Evolutionary conservation across 2,113 vertebrate genomes (phyloP).

Genomic region (Thalassarche chlororhynchos): DNA sequence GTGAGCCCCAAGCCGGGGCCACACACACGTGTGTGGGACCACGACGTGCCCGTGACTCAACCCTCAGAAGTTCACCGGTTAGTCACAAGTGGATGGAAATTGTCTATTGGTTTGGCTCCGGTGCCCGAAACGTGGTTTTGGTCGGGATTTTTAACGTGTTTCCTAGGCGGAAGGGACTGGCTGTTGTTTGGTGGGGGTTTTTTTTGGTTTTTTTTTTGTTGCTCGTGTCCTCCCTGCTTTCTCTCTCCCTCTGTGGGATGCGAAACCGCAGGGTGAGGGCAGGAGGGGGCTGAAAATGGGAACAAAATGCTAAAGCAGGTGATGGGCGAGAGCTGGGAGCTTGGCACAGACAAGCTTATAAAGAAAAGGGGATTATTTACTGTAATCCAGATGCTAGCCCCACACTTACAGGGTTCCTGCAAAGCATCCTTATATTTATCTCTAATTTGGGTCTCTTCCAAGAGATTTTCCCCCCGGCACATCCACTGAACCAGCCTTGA

Average conservation of each 20-base stretch:
- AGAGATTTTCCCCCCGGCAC: not conserved
- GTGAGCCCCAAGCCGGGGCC: rapidly evolving
- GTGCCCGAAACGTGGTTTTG: not conserved
- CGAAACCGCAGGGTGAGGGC: not conserved
- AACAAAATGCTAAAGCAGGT: not conserved
- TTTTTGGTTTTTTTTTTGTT: not conserved
- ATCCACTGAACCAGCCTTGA: rapidly evolving
- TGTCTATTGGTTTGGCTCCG: not conserved
- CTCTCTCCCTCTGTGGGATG: not conserved
- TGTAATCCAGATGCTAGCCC: not conserved
- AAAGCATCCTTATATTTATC: not conserved
- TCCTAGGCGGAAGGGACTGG: not conserved
- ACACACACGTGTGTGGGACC: rapidly evolving
- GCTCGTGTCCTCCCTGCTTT: not conserved
- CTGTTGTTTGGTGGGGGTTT: not conserved
- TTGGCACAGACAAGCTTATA: not conserved
- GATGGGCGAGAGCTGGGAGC: not conserved
- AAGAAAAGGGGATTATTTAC: slow-evolving; percentile 19
- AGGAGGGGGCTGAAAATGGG: not conserved
- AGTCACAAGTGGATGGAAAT: slow-evolving; percentile 5
- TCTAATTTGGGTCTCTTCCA: not conserved
- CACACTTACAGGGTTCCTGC: not conserved
- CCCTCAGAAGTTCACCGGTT: not conserved
- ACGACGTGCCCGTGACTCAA: not conserved
- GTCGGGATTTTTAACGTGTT: not conserved